Conservation (phyloP, 2,113 vertebrate species). For the Vulpes lagopus region DNA sequence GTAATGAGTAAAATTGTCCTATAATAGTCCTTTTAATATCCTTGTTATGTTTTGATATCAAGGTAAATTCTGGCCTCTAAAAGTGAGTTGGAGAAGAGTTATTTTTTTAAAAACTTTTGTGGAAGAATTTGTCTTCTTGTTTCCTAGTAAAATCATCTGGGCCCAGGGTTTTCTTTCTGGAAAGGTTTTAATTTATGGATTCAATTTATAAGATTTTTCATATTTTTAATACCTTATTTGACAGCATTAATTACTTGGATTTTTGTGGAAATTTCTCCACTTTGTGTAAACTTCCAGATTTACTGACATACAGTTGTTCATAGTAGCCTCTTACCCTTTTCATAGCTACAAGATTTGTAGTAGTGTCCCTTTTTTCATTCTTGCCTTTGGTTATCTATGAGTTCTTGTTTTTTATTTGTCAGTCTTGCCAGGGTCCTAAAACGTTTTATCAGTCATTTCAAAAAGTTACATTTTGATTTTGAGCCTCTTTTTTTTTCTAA, state of each 20-base stretch:
- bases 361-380: background rate
- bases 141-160: conserved; percentile 24
- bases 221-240: background rate
- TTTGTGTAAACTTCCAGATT: conserved; percentile 19
- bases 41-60: background rate
- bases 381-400: background rate
- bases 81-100: background rate
- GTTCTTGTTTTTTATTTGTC: background rate
- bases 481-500: background rate
- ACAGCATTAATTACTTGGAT: conserved; percentile 17
- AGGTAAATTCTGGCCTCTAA: background rate
- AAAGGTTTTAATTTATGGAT: conserved; percentile 20
- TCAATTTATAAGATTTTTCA: background rate
- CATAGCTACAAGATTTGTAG: background rate
- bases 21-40: background rate
- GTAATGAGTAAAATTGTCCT: background rate
- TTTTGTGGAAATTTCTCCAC: conserved; percentile 27
- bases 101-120: conserved; percentile 27
- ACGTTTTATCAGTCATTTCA: conserved; percentile 10
- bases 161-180: background rate
- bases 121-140: conserved; percentile 25
- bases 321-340: background rate
- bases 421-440: conserved; percentile 11
- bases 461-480: background rate
- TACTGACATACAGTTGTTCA: background rate